A percentile compares a stretch with the other conserved stretches of the same genome.
These are phyloP conservation scores for Dunckerocampus dactyliophorus DNA, from an alignment of 2,113 vertebrate genomes.

Conservation along the genomic window DNA sequence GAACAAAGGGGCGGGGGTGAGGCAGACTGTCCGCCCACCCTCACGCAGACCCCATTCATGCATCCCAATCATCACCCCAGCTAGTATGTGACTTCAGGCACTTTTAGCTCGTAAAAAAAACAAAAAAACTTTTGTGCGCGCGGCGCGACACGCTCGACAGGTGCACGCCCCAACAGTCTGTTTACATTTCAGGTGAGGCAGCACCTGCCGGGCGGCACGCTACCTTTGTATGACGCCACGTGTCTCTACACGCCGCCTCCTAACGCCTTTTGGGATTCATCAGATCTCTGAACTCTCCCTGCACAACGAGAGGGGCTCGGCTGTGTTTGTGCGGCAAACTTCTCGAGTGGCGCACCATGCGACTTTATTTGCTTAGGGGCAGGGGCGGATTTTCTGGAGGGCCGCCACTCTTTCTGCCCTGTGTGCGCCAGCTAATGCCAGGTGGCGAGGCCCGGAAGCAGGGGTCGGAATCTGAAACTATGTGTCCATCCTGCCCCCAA, in stretches of 20 bases:
- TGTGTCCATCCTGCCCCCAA: conserved; percentile 53
- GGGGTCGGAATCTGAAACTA: conserved; percentile 62
- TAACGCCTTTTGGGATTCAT: not conserved
- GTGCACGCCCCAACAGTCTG: conserved; percentile 14
- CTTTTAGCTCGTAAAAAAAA: conserved; percentile 40
- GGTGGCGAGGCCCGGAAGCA: conserved; percentile 6
- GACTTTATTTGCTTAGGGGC: conserved; percentile 60
- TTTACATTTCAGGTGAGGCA: conserved; percentile 71
- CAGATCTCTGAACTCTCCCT: not conserved
- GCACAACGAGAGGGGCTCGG: conserved; percentile 27
- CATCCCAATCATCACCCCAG: conserved; percentile 7
- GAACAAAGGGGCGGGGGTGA: conserved; percentile 60
- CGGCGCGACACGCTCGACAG: not conserved
- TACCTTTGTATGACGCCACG: conserved; percentile 62
- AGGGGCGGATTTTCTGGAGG: conserved; percentile 18
- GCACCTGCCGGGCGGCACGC: conserved; percentile 66
- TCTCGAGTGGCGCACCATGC: conserved; percentile 16
- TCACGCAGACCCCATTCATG: conserved; percentile 39
- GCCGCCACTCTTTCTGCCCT: not conserved
- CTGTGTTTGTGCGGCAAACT: conserved; percentile 57
- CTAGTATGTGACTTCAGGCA: conserved; percentile 12
- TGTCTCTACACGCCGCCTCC: conserved; percentile 55
- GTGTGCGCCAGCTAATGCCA: not conserved
- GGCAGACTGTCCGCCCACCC: conserved; percentile 56
- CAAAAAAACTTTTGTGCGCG: conserved; percentile 26